A percentile compares a stretch with the other conserved stretches of the same genome.
Conservation (phyloP, 2,797 vertebrate genomes). For the Melopsittacus undulatus region DNA sequence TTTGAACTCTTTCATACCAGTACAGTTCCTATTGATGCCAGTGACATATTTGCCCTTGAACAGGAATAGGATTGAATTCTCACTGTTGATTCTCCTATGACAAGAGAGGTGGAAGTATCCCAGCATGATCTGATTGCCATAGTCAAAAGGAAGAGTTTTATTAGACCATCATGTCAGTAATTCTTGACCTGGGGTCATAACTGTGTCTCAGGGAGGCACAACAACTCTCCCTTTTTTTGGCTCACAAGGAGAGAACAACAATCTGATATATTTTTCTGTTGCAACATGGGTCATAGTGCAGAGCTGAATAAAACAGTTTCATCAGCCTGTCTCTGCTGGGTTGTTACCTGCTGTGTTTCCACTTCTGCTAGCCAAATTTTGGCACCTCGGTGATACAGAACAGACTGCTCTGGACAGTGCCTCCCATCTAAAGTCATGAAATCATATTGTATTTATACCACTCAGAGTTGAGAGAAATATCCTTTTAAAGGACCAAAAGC, state of each 20-base stretch:
- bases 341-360: conserved; percentile 21
- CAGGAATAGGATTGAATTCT: conserved; percentile 24
- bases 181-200: conserved; percentile 15
- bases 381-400: neutral
- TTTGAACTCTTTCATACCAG: conserved; percentile 42
- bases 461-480: neutral
- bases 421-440: neutral
- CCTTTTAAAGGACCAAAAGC: neutral
- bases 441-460: conserved; percentile 5
- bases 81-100: neutral
- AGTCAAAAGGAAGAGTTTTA: conserved; percentile 26
- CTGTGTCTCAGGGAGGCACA: neutral
- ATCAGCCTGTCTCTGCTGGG: neutral
- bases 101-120: conserved; percentile 38
- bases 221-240: neutral
- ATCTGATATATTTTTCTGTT: neutral
- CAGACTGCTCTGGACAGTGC: neutral
- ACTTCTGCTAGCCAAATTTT: conserved; percentile 5
- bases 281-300: neutral
- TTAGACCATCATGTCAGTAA: neutral
- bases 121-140: neutral
- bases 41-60: conserved; percentile 43
- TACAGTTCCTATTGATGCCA: conserved; percentile 19
- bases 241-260: neutral
- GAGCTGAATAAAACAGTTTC: conserved; percentile 3